Evolutionary conservation across 2,797 vertebrate species (phyloP), one percentile per base, ranked within the genome.

Genomic region (Cirrhinus molitorella): DNA sequence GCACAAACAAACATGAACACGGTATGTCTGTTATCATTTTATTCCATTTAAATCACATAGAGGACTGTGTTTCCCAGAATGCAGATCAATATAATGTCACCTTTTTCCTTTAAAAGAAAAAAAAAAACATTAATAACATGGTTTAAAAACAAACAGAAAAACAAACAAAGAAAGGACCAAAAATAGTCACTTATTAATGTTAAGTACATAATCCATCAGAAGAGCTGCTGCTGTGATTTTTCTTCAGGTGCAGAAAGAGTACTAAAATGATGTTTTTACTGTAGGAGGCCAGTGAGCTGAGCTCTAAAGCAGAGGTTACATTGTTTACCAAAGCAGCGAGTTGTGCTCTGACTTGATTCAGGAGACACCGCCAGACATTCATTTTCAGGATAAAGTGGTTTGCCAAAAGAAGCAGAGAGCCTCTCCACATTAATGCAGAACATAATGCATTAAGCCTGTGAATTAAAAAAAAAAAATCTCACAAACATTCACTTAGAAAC

Each of bases 361-460:
- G 40, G 57, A 63, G n/a, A 66, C 61, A 55, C 49, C 55, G 23
- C 23, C 37, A 67, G 34, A 76, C 23, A 83, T 57, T 76, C 11
- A 76, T 83, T 83, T 45, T 45, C 17, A 76, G 61, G 81, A 67
- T 83, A 31, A 68, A 83, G 72, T 67, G 17, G 12, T 57, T 57
- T 43, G 59, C 47, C 47, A 82, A 67, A 75, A 66, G 59, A 66
- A 63, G 43, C 40, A 45, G 19, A 80, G 79, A 82, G 45, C 21
- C 19, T 61, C 40, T 71, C 43, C 28, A 73, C 65, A 40, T 73
- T 66, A 75, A 53, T 55, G 34, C 12, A 4, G 31, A 81, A 40
- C n/a, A 25, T 65, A 63, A 81, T 73, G 80, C 57, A n/a, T 75
- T 31, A 74, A 31, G 49, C 10, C 47, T 43, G 43, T 5, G 16